Evolutionary conservation across 2,797 vertebrate species (phyloP).

Genomic region (Rousettus madagascariensis): DNA sequence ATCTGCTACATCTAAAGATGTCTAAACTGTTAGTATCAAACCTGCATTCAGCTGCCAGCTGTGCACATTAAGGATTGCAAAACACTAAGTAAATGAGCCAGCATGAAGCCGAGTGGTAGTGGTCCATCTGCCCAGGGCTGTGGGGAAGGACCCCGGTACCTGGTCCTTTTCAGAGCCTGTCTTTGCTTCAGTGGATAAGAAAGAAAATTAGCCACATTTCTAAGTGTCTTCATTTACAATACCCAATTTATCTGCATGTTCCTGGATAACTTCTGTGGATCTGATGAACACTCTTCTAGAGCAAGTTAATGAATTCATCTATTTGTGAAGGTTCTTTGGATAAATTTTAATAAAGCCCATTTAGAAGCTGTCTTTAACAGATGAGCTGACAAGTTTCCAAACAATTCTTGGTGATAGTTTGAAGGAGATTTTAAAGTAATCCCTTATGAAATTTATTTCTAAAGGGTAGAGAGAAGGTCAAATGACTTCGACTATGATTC

Average conservation of each 20-base stretch:
- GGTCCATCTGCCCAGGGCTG: constrained; percentile 90
- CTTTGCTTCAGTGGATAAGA: constrained; percentile 82
- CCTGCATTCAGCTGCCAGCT: constrained; percentile 92
- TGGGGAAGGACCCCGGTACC: constrained; percentile 86
- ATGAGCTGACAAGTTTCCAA: constrained; percentile 82
- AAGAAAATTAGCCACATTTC: constrained; percentile 82
- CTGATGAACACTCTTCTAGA: constrained; percentile 80
- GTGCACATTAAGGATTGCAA: constrained; percentile 92
- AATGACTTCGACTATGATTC: constrained; percentile 13
- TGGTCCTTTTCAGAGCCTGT: constrained; percentile 85
- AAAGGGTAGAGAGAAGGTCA: constrained; percentile 17
- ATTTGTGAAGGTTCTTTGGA: constrained; percentile 83
- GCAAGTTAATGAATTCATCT: constrained; percentile 83
- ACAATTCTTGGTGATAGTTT: constrained; percentile 79
- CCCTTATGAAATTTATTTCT: constrained; percentile 76
- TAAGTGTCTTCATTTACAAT: constrained; percentile 82
- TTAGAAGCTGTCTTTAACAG: constrained; percentile 83
- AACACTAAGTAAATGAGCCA: constrained; percentile 91
- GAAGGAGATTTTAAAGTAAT: constrained; percentile 79
- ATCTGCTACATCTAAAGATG: constrained; percentile 93
- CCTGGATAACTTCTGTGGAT: constrained; percentile 84
- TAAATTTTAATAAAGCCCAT: constrained; percentile 84
- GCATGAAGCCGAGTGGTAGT: constrained; percentile 88
- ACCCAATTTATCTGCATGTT: constrained; percentile 82
- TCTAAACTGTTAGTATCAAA: constrained; percentile 93